A percentile compares a stretch with the other conserved stretches of the same genome.
These are phyloP conservation scores for Chaenogobius annularis DNA, from an alignment of 2,113 vertebrate species.

Conservation along the genomic window DNA sequence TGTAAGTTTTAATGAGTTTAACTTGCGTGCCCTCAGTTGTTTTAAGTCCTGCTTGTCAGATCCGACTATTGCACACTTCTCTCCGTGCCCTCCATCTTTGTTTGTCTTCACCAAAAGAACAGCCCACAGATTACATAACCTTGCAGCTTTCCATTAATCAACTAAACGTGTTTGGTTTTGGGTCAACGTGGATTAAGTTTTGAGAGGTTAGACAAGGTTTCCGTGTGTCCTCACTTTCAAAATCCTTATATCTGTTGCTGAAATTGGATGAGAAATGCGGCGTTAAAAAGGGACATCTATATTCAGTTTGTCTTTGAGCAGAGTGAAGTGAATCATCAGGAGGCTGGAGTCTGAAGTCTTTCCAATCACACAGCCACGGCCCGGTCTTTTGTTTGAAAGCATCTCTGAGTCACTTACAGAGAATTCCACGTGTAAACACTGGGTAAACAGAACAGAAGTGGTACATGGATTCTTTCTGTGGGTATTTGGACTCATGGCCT, in stretches of 20 bases:
- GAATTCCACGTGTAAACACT: constrained; percentile 65
- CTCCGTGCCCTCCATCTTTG: constrained; percentile 10
- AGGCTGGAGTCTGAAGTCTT: constrained; percentile 35
- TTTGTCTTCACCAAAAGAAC: constrained; percentile 25
- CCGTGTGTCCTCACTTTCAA: neutral
- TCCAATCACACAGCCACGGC: constrained; percentile 43
- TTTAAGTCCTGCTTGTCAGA: constrained; percentile 5
- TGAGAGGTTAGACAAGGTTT: neutral
- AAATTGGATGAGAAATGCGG: neutral
- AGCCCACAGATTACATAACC: constrained; percentile 13
- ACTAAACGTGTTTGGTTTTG: constrained; percentile 13
- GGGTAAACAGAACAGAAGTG: constrained; percentile 21
- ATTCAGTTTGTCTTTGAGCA: constrained; percentile 27
- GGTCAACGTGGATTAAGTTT: neutral
- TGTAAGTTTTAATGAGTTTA: too few species aligned
- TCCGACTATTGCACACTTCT: constrained; percentile 1
- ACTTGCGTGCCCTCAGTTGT: too few species aligned
- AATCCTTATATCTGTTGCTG: neutral
- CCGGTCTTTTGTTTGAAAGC: constrained; percentile 23
- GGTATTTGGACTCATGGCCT: constrained; percentile 2
- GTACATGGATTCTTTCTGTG: neutral
- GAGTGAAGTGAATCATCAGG: constrained; percentile 34
- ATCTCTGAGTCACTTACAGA: constrained; percentile 65
- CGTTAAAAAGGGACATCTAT: constrained; percentile 15
- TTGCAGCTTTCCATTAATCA: constrained; percentile 2